Conservation (phyloP, 2,797 vertebrate genomes). For the Hemibagrus guttatus region DNA sequence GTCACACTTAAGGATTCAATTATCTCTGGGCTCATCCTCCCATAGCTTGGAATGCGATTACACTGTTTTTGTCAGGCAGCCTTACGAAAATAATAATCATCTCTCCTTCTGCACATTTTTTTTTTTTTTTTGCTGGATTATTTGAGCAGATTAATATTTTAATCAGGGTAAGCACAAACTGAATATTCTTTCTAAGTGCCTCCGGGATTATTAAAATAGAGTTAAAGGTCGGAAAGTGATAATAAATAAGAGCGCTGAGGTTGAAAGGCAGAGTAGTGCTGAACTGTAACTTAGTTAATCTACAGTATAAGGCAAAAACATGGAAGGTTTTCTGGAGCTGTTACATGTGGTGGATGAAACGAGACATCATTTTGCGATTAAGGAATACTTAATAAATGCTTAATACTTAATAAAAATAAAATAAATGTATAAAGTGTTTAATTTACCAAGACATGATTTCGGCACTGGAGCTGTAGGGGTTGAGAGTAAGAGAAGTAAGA, state of each 20-base stretch:
- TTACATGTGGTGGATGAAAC: neutral
- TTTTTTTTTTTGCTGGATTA: conserved; percentile 27
- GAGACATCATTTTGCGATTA: neutral
- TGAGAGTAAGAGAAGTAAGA: neutral
- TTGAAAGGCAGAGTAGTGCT: neutral
- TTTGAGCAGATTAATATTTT: conserved; percentile 51
- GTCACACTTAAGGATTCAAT: conserved; percentile 52
- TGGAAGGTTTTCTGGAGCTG: neutral
- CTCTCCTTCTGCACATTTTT: conserved; percentile 36
- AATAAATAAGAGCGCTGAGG: conserved; percentile 2
- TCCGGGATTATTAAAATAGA: conserved; percentile 32
- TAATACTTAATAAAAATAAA: neutral
- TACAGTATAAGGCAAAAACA: neutral
- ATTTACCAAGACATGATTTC: neutral
- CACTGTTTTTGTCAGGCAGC: conserved; percentile 42
- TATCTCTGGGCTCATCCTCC: conserved; percentile 49
- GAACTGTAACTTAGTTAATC: conserved; percentile 6
- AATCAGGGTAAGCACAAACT: conserved; percentile 41
- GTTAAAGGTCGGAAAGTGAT: conserved; percentile 20
- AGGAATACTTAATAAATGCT: too few relatives aligned
- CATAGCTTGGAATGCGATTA: conserved; percentile 41
- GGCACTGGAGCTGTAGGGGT: neutral
- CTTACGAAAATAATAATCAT: conserved; percentile 47
- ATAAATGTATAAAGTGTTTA: neutral
- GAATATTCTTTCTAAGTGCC: conserved; percentile 32